These are phyloP conservation scores for Prosapia bicincta DNA, from an alignment of 2,888 invertebrate species.

Conservation along the genomic window DNA sequence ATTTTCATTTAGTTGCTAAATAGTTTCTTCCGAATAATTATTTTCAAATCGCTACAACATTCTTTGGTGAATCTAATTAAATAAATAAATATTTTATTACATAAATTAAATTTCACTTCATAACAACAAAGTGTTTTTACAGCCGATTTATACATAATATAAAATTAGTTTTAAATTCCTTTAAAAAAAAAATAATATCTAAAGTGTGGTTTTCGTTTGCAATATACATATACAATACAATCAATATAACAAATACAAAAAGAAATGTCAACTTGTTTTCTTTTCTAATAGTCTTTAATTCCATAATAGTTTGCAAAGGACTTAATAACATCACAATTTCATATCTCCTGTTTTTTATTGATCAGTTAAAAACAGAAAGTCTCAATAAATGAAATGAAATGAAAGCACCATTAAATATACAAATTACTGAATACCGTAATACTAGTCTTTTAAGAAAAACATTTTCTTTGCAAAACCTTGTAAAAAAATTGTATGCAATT, in stretches of 20 bases:
- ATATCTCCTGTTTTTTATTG: no score
- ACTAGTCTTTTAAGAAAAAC: no score
- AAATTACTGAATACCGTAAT: no score
- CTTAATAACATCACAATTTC: no score
- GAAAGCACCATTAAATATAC: no score
- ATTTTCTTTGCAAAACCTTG: no score
- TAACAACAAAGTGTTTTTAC: not conserved
- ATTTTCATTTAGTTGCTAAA: conserved; percentile 1
- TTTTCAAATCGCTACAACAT: conserved; percentile 9
- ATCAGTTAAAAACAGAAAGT: no score
- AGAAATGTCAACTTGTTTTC: not conserved
- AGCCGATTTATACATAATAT: not conserved
- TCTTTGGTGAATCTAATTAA: conserved; percentile 19
- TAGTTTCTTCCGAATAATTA: not conserved
- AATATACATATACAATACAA: not conserved
- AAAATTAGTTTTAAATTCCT: not conserved
- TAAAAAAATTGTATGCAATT: no score
- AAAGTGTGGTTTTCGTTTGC: not conserved
- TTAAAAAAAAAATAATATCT: not conserved
- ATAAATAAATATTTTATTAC: conserved; percentile 27
- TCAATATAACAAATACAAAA: not conserved
- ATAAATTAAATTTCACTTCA: conserved; percentile 17
- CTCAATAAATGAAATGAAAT: no score
- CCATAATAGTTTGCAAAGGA: no score
- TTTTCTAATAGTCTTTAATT: not conserved